A percentile compares a stretch with the other conserved stretches of the same genome.
Evolutionary conservation across 2,888 invertebrate genomes (phyloP).

Genomic region (Cryptus viduatorius): DNA sequence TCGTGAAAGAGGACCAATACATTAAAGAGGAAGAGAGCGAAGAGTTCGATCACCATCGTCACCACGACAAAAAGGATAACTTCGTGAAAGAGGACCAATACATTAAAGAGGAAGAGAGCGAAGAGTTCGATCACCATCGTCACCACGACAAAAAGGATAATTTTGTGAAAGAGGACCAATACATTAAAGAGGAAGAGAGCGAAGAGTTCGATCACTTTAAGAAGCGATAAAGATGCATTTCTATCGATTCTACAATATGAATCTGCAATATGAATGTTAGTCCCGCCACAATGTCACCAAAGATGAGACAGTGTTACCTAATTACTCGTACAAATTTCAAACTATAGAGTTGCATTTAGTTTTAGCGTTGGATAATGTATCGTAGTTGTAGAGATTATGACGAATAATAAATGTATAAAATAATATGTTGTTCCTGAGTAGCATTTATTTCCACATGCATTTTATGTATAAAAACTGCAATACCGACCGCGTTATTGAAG

Average conservation of each 20-base stretch:
- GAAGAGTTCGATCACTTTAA: constrained; percentile 65
- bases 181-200: constrained; percentile 24
- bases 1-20: constrained; percentile 57
- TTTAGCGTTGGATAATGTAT: constrained; percentile 32
- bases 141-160: constrained; percentile 65
- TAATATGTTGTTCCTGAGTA: not conserved
- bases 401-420: not conserved
- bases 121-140: constrained; percentile 84
- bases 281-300: constrained; percentile 48
- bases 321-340: constrained; percentile 53
- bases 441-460: constrained; percentile 2
- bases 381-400: not conserved
- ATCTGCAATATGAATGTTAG: constrained; percentile 17
- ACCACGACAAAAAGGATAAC: constrained; percentile 64
- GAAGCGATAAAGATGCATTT: constrained; percentile 46
- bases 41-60: constrained; percentile 83
- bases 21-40: constrained; percentile 22
- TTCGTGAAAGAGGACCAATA: constrained; percentile 58
- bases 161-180: constrained; percentile 55
- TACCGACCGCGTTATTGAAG: not conserved
- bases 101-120: constrained; percentile 44
- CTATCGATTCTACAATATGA: constrained; percentile 25
- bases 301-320: constrained; percentile 41
- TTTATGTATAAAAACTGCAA: not conserved
- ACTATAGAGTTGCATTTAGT: constrained; percentile 3